Evolutionary conservation across 2,888 invertebrate genomes (phyloP).

Genomic region (Mechanitis messenoides): DNA sequence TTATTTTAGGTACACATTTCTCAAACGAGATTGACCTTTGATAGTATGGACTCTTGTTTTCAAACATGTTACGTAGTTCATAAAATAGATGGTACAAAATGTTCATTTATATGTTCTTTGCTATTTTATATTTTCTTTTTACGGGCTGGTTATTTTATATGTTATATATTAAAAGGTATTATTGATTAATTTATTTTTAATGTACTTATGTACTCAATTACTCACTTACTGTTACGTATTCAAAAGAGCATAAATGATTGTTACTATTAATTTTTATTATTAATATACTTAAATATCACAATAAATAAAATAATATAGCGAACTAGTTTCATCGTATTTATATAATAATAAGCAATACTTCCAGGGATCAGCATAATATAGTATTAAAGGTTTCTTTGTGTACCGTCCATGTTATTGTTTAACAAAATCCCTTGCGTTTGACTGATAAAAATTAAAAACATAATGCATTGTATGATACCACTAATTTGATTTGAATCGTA

Average conservation of each 20-base stretch:
- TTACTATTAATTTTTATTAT: neutral
- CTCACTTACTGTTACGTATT: too few species aligned
- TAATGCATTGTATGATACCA: too few species aligned
- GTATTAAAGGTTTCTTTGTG: neutral
- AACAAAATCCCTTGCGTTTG: neutral
- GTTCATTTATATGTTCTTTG: slow-evolving; percentile 10
- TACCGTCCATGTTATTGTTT: neutral
- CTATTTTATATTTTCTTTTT: slow-evolving; percentile 8
- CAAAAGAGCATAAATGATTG: too few species aligned
- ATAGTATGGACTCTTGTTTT: slow-evolving; percentile 17
- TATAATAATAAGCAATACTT: neutral
- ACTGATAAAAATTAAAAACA: neutral
- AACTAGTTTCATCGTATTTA: neutral
- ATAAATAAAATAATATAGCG: neutral
- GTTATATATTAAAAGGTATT: neutral
- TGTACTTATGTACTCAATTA: too few species aligned
- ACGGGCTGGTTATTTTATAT: slow-evolving; percentile 2
- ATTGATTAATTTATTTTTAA: too few species aligned
- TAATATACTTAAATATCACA: neutral
- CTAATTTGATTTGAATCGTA: too few species aligned
- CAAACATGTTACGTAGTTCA: slow-evolving; percentile 16
- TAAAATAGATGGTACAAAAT: slow-evolving; percentile 17
- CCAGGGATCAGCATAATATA: neutral
- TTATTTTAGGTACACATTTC: slow-evolving; percentile 24
- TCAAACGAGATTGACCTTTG: slow-evolving; percentile 22